Evolutionary conservation across 2,113 vertebrate genomes (phyloP), one percentile per base, ranked within the genome.

Genomic region (Ceyx cyanopectus): DNA sequence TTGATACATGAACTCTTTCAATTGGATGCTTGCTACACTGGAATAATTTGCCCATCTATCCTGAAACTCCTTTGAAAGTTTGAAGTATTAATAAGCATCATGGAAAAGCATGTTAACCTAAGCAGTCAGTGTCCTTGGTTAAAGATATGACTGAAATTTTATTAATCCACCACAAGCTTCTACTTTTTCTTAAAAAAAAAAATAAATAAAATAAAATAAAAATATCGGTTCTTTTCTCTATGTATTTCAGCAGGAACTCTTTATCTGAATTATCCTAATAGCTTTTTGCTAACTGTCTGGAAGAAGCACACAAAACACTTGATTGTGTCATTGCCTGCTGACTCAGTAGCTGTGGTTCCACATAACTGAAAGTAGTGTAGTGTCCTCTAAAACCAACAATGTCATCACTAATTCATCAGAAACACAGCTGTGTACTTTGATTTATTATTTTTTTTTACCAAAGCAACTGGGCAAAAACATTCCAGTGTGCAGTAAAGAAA

Each of bases 391-490:
- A 94, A 85, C 65, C 91, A 93, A 86, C 88, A 92, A 37, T 95
- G 94, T 95, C 92, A 92, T 87, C 75, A 85, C 85, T 84, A 96
- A 95, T 97, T 93, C 57, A 61, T 95, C 93, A 95, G 83, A 93
- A 95, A 54, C 84, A 79, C 76, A 92, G 67, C 70, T 96, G 45
- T 85, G 91, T 89, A 68, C 93, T 92, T 77, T 41, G 62, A 89
- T 63, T 91, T 41, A 40, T 41, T 68, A 89, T 67, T 91, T 41
- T 91, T 67, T 91, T 92, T 93, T 72, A 46, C 58, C 65, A 86
- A 91, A 80, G 72, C 63, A 90, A 84, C 37, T 1, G 2, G 88
- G 72, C 74, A 95, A 93, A 95, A 95, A 80, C 83, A 93, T 92
- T 92, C 92, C 94, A 88, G 14, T 46, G 66, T 84, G 90, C 48